Evolutionary conservation across 2,797 vertebrate species (phyloP).

Genomic region (Harpagifer antarcticus): DNA sequence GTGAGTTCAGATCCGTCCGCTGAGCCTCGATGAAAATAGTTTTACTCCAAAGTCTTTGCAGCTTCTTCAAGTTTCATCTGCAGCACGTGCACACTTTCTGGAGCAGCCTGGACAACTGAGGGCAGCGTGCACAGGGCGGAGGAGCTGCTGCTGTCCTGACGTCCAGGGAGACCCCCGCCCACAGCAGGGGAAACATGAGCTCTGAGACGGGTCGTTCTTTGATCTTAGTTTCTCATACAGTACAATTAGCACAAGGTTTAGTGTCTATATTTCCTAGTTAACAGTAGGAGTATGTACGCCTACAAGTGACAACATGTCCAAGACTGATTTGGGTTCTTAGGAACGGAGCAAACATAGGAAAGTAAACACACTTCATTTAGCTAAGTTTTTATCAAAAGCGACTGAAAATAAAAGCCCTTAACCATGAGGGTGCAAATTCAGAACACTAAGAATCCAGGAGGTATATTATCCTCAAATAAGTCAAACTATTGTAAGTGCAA

Average conservation of each 20-base stretch:
- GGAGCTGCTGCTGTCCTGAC: background rate
- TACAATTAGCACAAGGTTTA: background rate
- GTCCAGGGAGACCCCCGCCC: conserved; percentile 15
- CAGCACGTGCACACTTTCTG: conserved; percentile 19
- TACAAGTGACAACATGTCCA: too few relatives aligned
- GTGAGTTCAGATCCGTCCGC: conserved; percentile 7
- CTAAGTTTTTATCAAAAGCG: too few relatives aligned
- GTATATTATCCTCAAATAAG: too few relatives aligned
- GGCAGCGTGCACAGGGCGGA: conserved; percentile 22
- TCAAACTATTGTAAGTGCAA: too few relatives aligned
- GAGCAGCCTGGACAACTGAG: conserved; percentile 29
- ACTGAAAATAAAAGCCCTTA: too few relatives aligned
- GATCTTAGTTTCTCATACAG: background rate
- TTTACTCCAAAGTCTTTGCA: conserved; percentile 46
- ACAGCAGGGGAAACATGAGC: conserved; percentile 11
- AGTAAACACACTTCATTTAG: too few relatives aligned
- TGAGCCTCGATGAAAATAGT: conserved; percentile 22
- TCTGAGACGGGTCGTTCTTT: background rate
- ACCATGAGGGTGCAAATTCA: too few relatives aligned
- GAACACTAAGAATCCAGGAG: too few relatives aligned
- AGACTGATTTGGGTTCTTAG: too few relatives aligned
- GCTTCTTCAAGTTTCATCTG: conserved; percentile 47
- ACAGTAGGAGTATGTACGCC: too few relatives aligned
- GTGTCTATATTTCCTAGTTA: too few relatives aligned
- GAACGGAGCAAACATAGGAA: too few relatives aligned